Percentiles rank a stretch among this genome's conserved stretches.
These are phyloP conservation scores for Diadumene lineata DNA, from an alignment of 92 coral and sea anemone species.

Conservation along the genomic window DNA sequence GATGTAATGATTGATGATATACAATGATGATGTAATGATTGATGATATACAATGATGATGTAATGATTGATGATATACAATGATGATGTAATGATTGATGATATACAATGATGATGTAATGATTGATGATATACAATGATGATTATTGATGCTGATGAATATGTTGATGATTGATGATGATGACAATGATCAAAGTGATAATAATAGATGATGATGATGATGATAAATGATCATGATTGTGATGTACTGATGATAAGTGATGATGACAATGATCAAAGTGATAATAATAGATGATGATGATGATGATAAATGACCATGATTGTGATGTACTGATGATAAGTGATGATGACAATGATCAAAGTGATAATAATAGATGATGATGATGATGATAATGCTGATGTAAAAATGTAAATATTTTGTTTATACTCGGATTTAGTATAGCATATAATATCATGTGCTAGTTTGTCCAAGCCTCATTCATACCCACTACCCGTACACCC, in stretches of 20 bases:
- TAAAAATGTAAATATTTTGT: background rate
- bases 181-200: background rate
- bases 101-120: too few species aligned
- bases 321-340: background rate
- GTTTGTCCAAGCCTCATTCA: too few species aligned
- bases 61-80: too few species aligned
- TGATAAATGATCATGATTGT: background rate
- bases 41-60: too few species aligned
- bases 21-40: too few species aligned
- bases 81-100: too few species aligned
- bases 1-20: too few species aligned
- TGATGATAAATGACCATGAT: background rate
- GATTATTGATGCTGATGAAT: too few species aligned
- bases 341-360: background rate
- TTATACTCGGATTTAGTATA: too few species aligned
- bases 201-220: background rate
- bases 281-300: background rate
- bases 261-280: background rate
- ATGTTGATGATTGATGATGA: background rate
- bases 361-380: background rate
- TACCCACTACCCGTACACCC: too few species aligned
- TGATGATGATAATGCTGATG: background rate
- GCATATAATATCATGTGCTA: too few species aligned
- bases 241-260: background rate
- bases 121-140: too few species aligned